These are phyloP conservation scores for Nannoperca australis DNA, from an alignment of 2,797 vertebrate genomes.

Conservation along the genomic window DNA sequence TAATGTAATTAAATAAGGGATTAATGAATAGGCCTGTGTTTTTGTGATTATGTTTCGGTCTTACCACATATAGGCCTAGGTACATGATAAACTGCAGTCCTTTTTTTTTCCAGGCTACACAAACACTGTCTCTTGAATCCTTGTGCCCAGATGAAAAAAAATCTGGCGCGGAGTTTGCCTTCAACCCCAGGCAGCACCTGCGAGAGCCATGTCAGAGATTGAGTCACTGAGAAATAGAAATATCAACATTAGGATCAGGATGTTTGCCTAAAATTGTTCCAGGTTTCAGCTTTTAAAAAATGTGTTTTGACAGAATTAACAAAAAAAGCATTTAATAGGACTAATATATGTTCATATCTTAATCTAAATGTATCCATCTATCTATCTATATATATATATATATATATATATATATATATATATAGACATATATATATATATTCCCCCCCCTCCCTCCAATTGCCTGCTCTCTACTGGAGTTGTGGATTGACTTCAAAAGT, in stretches of 20 bases:
- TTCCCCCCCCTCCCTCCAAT: constrained; percentile 50
- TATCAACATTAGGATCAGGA: constrained; percentile 21
- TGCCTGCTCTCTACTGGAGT: constrained; percentile 76
- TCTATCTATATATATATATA: constrained; percentile 31
- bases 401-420: constrained; percentile 30
- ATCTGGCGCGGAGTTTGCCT: constrained; percentile 71
- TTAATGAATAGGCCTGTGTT: not conserved
- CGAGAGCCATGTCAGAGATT: constrained; percentile 28
- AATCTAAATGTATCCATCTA: too few relatives aligned
- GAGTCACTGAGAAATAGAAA: constrained; percentile 40
- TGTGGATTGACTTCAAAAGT: constrained; percentile 82
- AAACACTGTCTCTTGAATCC: constrained; percentile 28
- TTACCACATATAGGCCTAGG: too few relatives aligned
- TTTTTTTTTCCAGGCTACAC: not conserved
- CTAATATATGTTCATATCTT: not conserved
- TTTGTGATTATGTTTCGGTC: not conserved
- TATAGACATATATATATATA: constrained; percentile 28
- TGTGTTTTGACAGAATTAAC: not conserved
- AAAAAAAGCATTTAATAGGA: not conserved
- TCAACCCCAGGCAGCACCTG: constrained; percentile 58
- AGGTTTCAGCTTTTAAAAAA: not conserved
- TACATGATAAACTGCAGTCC: not conserved
- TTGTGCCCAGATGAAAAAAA: constrained; percentile 34
- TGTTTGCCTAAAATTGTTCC: not conserved
- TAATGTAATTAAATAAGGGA: not conserved